phyloP scores from a whole-genome alignment of 2,113 vertebrate genomes.

The Aplodontia rufa region DNA sequence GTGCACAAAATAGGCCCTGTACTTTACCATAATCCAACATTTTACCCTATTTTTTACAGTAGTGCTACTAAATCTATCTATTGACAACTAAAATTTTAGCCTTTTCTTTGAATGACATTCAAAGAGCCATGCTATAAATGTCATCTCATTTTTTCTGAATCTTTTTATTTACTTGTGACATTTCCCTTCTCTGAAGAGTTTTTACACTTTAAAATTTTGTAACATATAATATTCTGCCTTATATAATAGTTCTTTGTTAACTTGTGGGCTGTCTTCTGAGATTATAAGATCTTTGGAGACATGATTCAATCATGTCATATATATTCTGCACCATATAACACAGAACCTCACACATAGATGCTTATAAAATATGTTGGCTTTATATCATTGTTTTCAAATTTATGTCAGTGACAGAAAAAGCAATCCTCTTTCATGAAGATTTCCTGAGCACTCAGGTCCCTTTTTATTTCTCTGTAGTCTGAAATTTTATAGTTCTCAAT shows the following conservation, averaged over 20 bases:
- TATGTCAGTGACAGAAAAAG: not conserved
- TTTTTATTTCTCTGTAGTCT: constrained; percentile 26
- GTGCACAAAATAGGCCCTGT: not conserved
- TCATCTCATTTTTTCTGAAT: not conserved
- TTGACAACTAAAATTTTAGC: not conserved
- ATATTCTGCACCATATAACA: not conserved
- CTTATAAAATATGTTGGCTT: not conserved
- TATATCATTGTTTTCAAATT: not conserved
- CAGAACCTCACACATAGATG: not conserved
- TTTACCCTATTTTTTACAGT: not conserved
- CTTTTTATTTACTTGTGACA: not conserved
- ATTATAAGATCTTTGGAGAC: not conserved
- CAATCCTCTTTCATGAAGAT: not conserved
- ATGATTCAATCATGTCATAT: not conserved
- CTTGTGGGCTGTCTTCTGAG: not conserved
- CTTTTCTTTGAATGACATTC: constrained; percentile 20
- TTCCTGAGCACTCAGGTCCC: not conserved
- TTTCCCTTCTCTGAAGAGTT: not conserved
- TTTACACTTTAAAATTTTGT: not conserved
- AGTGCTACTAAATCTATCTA: not conserved
- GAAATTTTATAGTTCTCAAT: constrained; percentile 39
- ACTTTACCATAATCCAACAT: not conserved
- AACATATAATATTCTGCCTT: not conserved
- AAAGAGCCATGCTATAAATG: constrained; percentile 28
- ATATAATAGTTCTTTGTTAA: not conserved